Percentiles rank a stretch among this genome's conserved stretches.
Conservation (phyloP, 2,113 vertebrate genomes). For the Ptyas mucosa region DNA sequence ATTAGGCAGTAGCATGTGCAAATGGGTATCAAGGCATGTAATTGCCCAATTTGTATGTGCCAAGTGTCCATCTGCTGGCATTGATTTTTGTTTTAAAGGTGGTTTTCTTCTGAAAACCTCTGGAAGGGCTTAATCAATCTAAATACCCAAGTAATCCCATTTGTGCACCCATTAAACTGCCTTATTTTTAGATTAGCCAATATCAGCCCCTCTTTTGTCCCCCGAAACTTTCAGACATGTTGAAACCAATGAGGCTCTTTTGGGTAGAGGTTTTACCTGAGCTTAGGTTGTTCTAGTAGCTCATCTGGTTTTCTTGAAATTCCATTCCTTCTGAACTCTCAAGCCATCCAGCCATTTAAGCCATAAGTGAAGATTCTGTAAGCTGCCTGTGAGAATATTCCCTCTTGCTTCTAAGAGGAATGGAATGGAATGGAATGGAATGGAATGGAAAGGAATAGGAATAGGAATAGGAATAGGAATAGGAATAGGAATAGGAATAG, state of each 20-base stretch:
- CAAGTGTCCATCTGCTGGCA: constrained; percentile 5
- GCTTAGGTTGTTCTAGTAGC: too few species aligned
- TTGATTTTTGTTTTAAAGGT: background rate
- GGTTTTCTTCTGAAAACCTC: background rate
- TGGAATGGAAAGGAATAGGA: too few species aligned
- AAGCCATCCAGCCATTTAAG: background rate
- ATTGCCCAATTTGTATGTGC: background rate
- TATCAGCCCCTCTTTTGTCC: background rate
- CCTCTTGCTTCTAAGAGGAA: too few species aligned
- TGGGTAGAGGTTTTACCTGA: background rate
- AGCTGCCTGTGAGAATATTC: background rate
- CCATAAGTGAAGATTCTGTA: background rate
- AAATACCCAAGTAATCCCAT: background rate
- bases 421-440: too few species aligned
- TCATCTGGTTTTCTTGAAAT: background rate
- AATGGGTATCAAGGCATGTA: background rate
- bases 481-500: too few species aligned
- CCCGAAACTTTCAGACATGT: background rate
- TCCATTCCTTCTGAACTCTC: background rate
- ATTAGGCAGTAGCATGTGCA: background rate
- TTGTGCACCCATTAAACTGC: background rate
- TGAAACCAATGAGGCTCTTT: background rate
- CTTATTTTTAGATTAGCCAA: background rate
- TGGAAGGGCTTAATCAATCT: background rate
- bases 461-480: too few species aligned